Percentiles rank a stretch among this genome's conserved stretches.
Evolutionary conservation across 2,888 invertebrate species (phyloP).

Genomic region (Scrobipalpa costella): DNA sequence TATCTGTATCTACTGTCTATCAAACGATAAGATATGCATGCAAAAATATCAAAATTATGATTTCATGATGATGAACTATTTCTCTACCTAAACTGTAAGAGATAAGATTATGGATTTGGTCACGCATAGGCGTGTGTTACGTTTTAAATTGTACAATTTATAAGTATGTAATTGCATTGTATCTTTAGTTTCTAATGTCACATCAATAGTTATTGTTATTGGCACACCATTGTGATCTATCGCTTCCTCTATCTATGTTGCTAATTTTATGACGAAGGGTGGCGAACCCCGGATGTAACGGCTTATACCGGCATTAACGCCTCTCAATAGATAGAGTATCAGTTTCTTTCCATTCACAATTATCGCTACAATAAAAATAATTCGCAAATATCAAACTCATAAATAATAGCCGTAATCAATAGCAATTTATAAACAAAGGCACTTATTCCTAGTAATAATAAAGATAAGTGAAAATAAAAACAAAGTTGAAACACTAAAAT

Average conservation of each 20-base stretch:
- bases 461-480: constrained; percentile 32
- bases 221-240: constrained; percentile 54
- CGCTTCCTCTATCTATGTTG: constrained; percentile 55
- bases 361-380: background rate
- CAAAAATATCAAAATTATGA: too few species aligned
- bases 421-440: background rate
- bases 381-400: background rate
- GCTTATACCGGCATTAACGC: constrained; percentile 64
- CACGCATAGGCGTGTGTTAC: too few species aligned
- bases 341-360: constrained; percentile 31
- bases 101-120: too few species aligned
- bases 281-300: constrained; percentile 60
- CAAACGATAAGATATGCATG: too few species aligned
- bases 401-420: background rate
- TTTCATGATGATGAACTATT: too few species aligned
- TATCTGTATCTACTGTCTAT: too few species aligned
- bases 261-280: constrained; percentile 63
- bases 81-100: too few species aligned
- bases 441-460: constrained; percentile 21
- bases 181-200: background rate
- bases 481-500: constrained; percentile 40
- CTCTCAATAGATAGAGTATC: constrained; percentile 53
- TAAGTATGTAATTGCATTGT: too few species aligned
- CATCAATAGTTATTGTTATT: constrained; percentile 9
- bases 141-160: too few species aligned